A percentile compares a stretch with the other conserved stretches of the same genome.
These are phyloP conservation scores for Caligus rogercresseyi DNA, from an alignment of 1,140 invertebrate genomes.

Conservation along the genomic window DNA sequence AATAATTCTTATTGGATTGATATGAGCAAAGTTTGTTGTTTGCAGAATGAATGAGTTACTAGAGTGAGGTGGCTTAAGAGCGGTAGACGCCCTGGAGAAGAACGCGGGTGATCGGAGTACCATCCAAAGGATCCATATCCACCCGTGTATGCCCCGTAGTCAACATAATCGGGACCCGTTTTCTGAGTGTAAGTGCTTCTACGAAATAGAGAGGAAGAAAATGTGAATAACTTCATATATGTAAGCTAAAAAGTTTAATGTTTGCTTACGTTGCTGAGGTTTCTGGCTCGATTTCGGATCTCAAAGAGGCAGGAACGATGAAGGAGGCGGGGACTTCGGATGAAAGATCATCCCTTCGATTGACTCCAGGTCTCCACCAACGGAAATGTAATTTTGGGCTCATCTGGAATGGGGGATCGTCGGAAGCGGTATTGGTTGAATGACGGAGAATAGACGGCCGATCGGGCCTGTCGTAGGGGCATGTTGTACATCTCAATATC, in stretches of 20 bases:
- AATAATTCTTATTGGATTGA: not conserved
- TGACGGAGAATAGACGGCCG: not conserved
- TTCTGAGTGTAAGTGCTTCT: not conserved
- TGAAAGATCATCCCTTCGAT: not conserved
- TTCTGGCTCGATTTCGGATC: not conserved
- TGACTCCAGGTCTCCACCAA: not conserved
- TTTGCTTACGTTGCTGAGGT: not conserved
- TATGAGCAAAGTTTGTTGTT: not conserved
- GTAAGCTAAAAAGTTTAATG: no score
- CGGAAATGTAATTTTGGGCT: not conserved
- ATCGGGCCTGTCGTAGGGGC: not conserved
- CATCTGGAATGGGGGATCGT: not conserved
- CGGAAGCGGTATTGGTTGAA: not conserved
- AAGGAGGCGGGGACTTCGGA: not conserved
- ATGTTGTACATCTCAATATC: not conserved
- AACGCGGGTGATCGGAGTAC: constrained; percentile 27
- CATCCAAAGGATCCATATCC: constrained; percentile 27
- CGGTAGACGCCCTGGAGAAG: not conserved
- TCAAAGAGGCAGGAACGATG: not conserved
- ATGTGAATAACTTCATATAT: not conserved
- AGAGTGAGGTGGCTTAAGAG: not conserved
- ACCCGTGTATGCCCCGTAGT: constrained; percentile 28
- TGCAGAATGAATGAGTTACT: not conserved
- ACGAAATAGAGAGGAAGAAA: constrained; percentile 2
- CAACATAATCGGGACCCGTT: constrained; percentile 24